These are phyloP conservation scores for Erebia epiphron DNA, from an alignment of 2,888 invertebrate genomes.

Conservation along the genomic window DNA sequence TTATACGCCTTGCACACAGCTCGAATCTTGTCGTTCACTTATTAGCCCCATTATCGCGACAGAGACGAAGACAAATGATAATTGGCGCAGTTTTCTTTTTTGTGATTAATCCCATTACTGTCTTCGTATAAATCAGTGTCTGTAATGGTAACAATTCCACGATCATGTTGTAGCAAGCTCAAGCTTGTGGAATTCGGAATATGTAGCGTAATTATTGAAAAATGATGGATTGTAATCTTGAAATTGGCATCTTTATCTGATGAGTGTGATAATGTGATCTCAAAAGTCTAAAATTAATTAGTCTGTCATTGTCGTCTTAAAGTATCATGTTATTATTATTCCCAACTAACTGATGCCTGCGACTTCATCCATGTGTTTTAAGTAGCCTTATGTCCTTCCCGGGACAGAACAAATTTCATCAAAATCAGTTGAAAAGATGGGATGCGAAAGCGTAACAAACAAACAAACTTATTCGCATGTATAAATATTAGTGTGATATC, in stretches of 20 bases:
- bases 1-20: conserved; percentile 46
- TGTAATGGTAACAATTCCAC: conserved; percentile 9
- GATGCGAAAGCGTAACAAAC: too few species aligned
- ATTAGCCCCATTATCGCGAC: conserved; percentile 38
- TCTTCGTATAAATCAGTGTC: conserved; percentile 18
- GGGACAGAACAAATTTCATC: too few species aligned
- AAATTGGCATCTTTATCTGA: background rate
- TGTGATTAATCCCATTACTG: conserved; percentile 30
- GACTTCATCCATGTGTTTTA: too few species aligned
- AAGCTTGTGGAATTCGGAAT: background rate
- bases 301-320: too few species aligned
- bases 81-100: conserved; percentile 29
- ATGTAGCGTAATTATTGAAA: background rate
- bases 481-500: too few species aligned
- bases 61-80: conserved; percentile 37
- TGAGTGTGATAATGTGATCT: background rate
- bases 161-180: background rate
- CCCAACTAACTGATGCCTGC: too few species aligned
- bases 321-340: too few species aligned
- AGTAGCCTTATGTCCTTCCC: too few species aligned
- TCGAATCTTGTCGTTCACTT: conserved; percentile 30
- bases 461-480: too few species aligned
- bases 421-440: too few species aligned
- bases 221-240: too few species aligned
- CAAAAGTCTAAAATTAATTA: too few species aligned